A percentile compares a stretch with the other conserved stretches of the same genome.
These are phyloP conservation scores for Megastigmus dorsalis DNA, from an alignment of 2,888 invertebrate genomes.

Conservation along the genomic window DNA sequence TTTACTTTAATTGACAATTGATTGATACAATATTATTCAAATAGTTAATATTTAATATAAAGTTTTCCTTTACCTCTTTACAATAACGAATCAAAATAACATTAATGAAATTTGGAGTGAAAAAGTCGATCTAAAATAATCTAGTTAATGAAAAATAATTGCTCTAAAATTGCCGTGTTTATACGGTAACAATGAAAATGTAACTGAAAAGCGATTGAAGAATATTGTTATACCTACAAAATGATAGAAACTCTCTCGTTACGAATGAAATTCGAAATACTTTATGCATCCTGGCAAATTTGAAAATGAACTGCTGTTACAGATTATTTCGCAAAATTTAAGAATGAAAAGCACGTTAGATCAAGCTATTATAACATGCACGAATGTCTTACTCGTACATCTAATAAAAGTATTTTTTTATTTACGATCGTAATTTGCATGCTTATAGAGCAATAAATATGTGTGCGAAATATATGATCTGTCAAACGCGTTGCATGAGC, in stretches of 20 bases:
- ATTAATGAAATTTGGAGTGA: too few species aligned
- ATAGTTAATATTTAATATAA: too few species aligned
- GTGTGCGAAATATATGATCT: slow-evolving; percentile 10
- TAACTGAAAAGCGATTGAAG: not conserved
- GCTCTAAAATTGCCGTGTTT: not conserved
- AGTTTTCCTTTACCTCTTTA: too few species aligned
- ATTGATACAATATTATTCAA: too few species aligned
- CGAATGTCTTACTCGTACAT: slow-evolving; percentile 2
- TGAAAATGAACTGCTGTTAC: too few species aligned
- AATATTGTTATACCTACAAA: not conserved
- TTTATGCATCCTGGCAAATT: too few species aligned
- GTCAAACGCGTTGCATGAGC: slow-evolving; percentile 9
- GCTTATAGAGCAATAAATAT: slow-evolving; percentile 18
- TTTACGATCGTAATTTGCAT: slow-evolving; percentile 34
- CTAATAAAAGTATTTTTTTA: slow-evolving; percentile 14
- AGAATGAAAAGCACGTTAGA: slow-evolving; percentile 6
- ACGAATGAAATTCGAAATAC: not conserved
- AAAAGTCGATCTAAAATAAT: too few species aligned
- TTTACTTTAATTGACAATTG: too few species aligned
- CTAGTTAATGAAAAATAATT: too few species aligned
- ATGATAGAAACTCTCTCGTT: not conserved
- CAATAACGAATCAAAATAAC: too few species aligned
- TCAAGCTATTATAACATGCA: slow-evolving; percentile 2
- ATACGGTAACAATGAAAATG: not conserved
- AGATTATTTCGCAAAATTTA: not conserved